Base-by-base conservation (phyloP, 2,888 invertebrate genomes). In the Axea sp. region DNA sequence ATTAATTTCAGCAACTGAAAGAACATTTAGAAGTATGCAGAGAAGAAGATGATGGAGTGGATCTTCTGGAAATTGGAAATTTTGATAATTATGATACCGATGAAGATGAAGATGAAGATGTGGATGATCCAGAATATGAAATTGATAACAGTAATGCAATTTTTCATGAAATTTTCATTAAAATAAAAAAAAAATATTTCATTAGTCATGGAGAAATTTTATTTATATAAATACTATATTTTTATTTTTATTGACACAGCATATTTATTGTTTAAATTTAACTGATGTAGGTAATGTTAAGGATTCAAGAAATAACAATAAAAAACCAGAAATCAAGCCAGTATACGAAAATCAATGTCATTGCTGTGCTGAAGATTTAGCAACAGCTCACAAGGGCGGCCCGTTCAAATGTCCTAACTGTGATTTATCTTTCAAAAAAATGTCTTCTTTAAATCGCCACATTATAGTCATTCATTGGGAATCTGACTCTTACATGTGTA, bases 371-470 rank as follows among this genome's bases (percentile, higher is more conserved):
- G 91, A 91, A 84, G 90, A 91, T 64, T 80, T 89, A 5, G 89
- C 89, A 77, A 88, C 85, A 3, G 91, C 91, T 31, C 91, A 91
- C 77, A 88, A 86, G 39, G 90, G 90, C n/a, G 91, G 91, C 3
- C 88, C 90, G 43, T 89, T 88, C 78, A 88, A 89, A 73, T 92
- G 92, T 81, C 81, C 84, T 0, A 84, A 91, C 76, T 96, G 96
- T 81, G 90, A 91, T 6, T 93, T 95, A 82, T 91, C 92, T 1
- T 96, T 95, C 82, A 91, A 92, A 81, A 91, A 92, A 24, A 90
- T 91, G 82, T 89, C 90, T 15, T 93, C 91, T 77, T 90, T 92
- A 71, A 90, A 91, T 39, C 89, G 92, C 3, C 95, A 96, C 85
- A 86, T 90, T 8, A 88, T 90, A 45, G 91, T 92, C 7, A 92